Evolutionary conservation across 2,797 vertebrate genomes (phyloP).

Genomic region (Nannoperca australis): DNA sequence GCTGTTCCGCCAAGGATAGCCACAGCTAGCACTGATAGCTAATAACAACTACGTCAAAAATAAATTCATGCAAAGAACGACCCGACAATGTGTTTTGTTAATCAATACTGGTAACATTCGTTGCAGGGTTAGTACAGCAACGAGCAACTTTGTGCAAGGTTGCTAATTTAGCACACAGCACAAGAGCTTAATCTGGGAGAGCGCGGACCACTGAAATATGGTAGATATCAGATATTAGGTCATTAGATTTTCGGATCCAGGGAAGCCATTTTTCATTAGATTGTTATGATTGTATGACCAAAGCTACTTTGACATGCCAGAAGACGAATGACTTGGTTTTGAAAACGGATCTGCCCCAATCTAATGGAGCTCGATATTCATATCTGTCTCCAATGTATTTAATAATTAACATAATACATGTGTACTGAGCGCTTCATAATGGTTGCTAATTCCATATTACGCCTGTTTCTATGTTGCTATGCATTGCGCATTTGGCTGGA

Average conservation of each 20-base stretch:
- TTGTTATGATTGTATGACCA: constrained; percentile 56
- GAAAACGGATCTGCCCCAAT: background rate
- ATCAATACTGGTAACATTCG: background rate
- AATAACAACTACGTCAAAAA: constrained; percentile 79
- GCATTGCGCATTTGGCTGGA: constrained; percentile 3
- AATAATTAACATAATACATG: background rate
- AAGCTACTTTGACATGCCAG: constrained; percentile 22
- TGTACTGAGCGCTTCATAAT: background rate
- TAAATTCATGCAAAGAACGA: constrained; percentile 41
- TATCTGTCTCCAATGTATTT: background rate
- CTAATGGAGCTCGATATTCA: background rate
- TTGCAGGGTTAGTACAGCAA: background rate
- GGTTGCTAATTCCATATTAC: background rate
- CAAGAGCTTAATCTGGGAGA: constrained; percentile 36
- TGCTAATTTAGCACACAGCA: background rate
- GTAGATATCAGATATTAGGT: constrained; percentile 75
- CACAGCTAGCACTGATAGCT: constrained; percentile 64
- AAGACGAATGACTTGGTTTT: constrained; percentile 3
- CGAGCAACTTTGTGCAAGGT: background rate
- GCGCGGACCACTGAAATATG: constrained; percentile 51
- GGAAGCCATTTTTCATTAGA: constrained; percentile 82
- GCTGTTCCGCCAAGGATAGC: constrained; percentile 64
- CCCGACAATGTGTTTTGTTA: constrained; percentile 3
- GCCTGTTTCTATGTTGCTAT: background rate
- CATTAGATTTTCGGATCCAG: constrained; percentile 71